A percentile compares a stretch with the other conserved stretches of the same genome.
Conservation (phyloP, 2,113 vertebrate species). For the Mus pahari region DNA sequence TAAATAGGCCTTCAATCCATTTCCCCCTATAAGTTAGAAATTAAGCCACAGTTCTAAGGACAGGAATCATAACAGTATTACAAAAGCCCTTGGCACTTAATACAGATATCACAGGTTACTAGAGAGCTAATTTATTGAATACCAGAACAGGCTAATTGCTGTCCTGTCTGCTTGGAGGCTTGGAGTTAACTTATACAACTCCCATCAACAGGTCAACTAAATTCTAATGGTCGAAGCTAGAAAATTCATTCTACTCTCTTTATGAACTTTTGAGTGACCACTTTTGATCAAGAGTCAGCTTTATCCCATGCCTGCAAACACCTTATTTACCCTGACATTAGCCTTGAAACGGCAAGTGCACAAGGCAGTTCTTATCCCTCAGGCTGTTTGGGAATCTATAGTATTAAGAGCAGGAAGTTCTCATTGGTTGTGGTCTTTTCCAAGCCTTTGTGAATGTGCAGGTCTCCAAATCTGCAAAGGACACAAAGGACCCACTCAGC, state of each 20-base stretch:
- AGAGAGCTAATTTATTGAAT: slow-evolving; percentile 65
- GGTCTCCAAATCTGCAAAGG: neutral
- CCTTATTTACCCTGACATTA: neutral
- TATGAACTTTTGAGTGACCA: slow-evolving; percentile 27
- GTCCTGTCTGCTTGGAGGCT: slow-evolving; percentile 71
- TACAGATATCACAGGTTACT: slow-evolving; percentile 39
- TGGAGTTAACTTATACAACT: slow-evolving; percentile 74
- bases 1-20: slow-evolving; percentile 4
- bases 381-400: neutral
- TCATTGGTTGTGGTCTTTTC: neutral
- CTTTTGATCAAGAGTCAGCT: slow-evolving; percentile 29
- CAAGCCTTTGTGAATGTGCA: neutral
- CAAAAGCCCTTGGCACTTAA: slow-evolving; percentile 55
- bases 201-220: slow-evolving; percentile 63
- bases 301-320: neutral
- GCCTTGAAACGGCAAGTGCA: neutral
- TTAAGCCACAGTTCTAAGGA: slow-evolving; percentile 42
- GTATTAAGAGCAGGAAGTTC: neutral
- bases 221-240: slow-evolving; percentile 64
- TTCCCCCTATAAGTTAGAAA: slow-evolving; percentile 41
- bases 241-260: slow-evolving; percentile 65
- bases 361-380: neutral
- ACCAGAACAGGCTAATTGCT: slow-evolving; percentile 68
- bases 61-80: neutral
- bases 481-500: neutral